Evolutionary conservation across 2,113 vertebrate genomes (phyloP), one percentile per base, ranked within the genome.

Genomic region (Vidua chalybeata): DNA sequence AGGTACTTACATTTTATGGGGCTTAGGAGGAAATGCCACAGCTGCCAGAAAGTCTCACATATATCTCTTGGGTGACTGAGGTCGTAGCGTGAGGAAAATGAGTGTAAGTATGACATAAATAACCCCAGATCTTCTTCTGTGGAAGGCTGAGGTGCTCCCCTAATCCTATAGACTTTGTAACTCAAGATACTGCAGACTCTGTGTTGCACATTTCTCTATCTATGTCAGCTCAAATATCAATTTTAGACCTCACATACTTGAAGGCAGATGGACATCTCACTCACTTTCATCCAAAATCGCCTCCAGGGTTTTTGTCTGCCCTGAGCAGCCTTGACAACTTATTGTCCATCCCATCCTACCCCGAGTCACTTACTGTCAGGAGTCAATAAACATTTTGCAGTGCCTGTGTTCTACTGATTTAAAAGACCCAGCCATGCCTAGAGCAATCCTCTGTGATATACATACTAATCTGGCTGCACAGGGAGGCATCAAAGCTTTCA

Each of bases 321-420:
- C 45, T 90, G 66, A 87, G 76, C 79, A 97, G 87, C 56, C 67
- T n/a, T 92, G 79, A 85, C 88, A 95, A 80, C 63, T 75, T 41
- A 46, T 54, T 56, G 69, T 72, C 91, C 84, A 67, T 58, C 83
- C 85, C 24, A 19, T 7, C 79, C 85, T 52, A 33, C 54, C 74
- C 61, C 8, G 6, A 90, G 80, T 93, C 89, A 85, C 90, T 93
- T 94, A 83, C 87, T 87, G 76, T 92, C 90, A 94, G 84, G 7
- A 93, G 92, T 91, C 92, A 97, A 95, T 95, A 94, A 93, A 93
- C 48, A 52, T 59, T 92, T 84, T 89, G 71, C 74, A 85, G 59
- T 24, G 69, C 63, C 91, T 63, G 3, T 33, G 69, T 69, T 90
- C 49, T 58, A 62, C 58, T 71, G 84, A 88, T 82, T 75, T 77